Evolutionary conservation across 2,888 invertebrate genomes (phyloP).

Genomic region (Drosophila eohydei): DNA sequence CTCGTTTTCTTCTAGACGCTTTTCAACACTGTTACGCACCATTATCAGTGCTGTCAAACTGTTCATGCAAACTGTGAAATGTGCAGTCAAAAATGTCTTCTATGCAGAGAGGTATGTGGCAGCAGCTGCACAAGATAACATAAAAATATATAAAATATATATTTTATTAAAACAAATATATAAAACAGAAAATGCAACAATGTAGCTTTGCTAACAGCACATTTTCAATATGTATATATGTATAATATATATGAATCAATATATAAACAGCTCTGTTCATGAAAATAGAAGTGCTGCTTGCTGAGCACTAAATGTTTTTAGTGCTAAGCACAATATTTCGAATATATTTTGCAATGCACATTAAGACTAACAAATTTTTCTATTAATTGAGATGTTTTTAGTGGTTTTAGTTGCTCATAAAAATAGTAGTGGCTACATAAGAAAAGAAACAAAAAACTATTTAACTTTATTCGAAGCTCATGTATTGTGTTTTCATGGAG

Average conservation of each 20-base stretch:
- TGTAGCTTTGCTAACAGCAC: neutral
- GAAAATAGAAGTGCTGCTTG: too few relatives aligned
- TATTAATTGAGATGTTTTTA: too few relatives aligned
- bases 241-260: neutral
- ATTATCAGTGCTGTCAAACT: neutral
- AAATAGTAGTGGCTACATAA: too few relatives aligned
- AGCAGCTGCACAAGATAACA: constrained; percentile 6
- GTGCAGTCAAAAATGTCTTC: constrained; percentile 12
- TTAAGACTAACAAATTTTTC: too few relatives aligned
- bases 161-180: neutral
- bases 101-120: neutral
- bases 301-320: too few relatives aligned
- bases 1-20: neutral
- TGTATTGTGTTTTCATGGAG: too few relatives aligned
- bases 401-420: too few relatives aligned
- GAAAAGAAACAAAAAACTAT: too few relatives aligned
- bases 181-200: neutral
- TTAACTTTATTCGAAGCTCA: too few relatives aligned
- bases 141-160: neutral
- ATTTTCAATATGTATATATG: neutral
- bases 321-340: too few relatives aligned
- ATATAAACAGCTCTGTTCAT: too few relatives aligned
- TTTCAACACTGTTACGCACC: neutral
- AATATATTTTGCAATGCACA: too few relatives aligned
- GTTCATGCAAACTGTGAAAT: neutral